Conservation (phyloP, 2,113 vertebrate genomes). For the Phrynosoma platyrhinos region DNA sequence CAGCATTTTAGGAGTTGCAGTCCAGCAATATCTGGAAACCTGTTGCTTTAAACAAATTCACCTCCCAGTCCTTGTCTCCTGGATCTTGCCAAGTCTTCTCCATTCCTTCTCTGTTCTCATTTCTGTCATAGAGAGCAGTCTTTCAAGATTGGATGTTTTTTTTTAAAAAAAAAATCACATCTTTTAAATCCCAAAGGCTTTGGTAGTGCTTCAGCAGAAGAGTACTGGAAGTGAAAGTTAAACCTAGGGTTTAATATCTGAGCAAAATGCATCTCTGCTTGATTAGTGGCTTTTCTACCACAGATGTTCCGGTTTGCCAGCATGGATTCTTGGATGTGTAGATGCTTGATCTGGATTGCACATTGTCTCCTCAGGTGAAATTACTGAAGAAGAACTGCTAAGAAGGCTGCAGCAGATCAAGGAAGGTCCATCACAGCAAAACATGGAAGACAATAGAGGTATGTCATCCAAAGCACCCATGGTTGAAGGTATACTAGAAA, state of each 20-base stretch:
- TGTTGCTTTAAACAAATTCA: too few species aligned
- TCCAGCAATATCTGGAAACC: too few species aligned
- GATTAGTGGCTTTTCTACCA: background rate
- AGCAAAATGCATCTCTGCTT: background rate
- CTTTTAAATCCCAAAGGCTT: background rate
- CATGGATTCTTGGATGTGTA: constrained; percentile 15
- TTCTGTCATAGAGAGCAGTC: too few species aligned
- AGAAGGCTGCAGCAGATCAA: constrained; percentile 96
- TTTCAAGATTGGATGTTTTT: background rate
- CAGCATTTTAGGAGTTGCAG: too few species aligned
- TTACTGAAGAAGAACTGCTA: constrained; percentile 94
- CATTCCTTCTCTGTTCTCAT: background rate
- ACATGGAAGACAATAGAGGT: constrained; percentile 87
- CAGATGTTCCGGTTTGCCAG: constrained; percentile 4
- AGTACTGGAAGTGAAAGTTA: background rate
- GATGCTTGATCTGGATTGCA: constrained; percentile 66
- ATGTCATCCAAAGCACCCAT: constrained; percentile 63
- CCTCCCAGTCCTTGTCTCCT: background rate
- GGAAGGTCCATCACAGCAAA: constrained; percentile 89
- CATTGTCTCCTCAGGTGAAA: constrained; percentile 88
- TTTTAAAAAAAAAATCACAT: background rate
- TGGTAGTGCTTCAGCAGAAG: background rate
- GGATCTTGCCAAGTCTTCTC: too few species aligned
- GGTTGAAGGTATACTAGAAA: constrained; percentile 27
- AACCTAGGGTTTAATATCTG: background rate